phyloP scores from a whole-genome alignment of 2,797 vertebrate species.

The Lithobates sylvaticus region DNA sequence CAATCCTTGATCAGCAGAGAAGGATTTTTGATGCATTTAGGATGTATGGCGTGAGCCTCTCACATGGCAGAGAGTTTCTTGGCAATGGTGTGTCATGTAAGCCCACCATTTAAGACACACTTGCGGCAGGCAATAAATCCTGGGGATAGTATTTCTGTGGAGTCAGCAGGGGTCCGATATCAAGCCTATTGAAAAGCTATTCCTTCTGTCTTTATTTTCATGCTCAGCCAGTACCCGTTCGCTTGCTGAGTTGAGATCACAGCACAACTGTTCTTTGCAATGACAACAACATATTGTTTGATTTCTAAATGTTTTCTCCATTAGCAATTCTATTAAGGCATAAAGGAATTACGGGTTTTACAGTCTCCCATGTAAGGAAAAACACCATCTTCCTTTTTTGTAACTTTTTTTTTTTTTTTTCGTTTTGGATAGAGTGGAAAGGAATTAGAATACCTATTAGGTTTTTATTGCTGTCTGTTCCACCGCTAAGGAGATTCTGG shows the following conservation, averaged over 20 bases:
- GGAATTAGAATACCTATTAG: too few species aligned
- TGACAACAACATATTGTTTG: neutral
- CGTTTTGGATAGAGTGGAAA: too few species aligned
- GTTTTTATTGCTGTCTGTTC: too few species aligned
- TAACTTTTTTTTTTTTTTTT: too few species aligned
- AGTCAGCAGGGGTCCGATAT: conserved; percentile 13
- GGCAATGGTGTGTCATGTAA: neutral
- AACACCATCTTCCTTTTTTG: neutral
- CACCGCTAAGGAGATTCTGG: too few species aligned
- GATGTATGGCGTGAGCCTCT: neutral
- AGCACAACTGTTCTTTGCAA: neutral
- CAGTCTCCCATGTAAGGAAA: neutral
- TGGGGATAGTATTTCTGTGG: neutral
- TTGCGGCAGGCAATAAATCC: neutral
- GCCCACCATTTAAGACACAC: neutral
- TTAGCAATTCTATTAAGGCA: neutral
- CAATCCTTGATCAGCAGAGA: neutral
- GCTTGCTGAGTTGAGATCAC: neutral
- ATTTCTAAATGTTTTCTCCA: neutral
- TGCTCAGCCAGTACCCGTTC: neutral
- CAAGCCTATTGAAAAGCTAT: neutral
- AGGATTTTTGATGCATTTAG: neutral
- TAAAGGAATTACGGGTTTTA: neutral
- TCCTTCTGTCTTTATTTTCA: neutral
- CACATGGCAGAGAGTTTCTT: neutral